Evolutionary conservation across 2,113 vertebrate genomes (phyloP).

Genomic region (Labeo catla): DNA sequence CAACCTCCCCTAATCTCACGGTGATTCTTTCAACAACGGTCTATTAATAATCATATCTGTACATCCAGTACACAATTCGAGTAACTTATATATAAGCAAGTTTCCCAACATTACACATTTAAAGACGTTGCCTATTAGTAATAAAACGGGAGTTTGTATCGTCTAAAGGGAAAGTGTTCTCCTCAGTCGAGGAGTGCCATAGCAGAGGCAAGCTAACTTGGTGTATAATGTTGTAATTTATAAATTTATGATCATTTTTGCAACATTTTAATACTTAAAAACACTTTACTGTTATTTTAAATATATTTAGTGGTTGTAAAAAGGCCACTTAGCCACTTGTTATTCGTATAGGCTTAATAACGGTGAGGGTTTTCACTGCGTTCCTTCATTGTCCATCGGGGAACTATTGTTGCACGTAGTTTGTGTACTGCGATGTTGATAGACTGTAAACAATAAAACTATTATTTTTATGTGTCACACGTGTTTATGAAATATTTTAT

Average conservation of each 20-base stretch:
- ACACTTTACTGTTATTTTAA: neutral
- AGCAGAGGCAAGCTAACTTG: neutral
- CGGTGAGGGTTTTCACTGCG: neutral
- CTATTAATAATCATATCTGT: constrained; percentile 38
- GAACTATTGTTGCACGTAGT: neutral
- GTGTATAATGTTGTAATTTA: neutral
- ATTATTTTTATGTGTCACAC: neutral
- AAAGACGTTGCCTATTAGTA: neutral
- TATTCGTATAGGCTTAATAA: neutral
- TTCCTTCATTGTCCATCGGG: neutral
- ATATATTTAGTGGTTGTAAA: neutral
- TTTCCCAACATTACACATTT: neutral
- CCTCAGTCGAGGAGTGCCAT: neutral
- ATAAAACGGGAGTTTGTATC: neutral
- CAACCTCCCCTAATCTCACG: constrained; percentile 56
- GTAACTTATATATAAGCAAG: neutral
- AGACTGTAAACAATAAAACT: neutral
- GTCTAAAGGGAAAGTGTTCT: neutral
- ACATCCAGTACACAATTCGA: neutral
- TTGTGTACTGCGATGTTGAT: neutral
- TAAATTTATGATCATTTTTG: neutral
- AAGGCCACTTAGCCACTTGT: neutral
- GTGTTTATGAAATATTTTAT: neutral
- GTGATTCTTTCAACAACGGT: constrained; percentile 43
- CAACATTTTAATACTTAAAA: neutral